Percentiles rank a stretch among this genome's conserved stretches.
These are phyloP conservation scores for Pedicia rivosa DNA, from an alignment of 2,888 invertebrate species.

Conservation along the genomic window DNA sequence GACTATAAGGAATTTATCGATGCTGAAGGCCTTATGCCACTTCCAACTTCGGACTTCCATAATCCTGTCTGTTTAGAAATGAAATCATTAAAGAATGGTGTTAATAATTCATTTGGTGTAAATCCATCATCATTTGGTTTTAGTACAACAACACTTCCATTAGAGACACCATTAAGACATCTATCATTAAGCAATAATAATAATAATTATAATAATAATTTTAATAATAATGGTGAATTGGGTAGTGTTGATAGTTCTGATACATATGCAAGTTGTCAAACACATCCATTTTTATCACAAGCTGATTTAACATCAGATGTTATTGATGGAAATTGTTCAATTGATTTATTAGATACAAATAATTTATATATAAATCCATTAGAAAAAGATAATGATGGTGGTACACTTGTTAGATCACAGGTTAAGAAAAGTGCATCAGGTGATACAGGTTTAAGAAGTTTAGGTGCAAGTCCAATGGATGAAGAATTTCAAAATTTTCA, in stretches of 20 bases:
- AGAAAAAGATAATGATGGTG: constrained; percentile 36
- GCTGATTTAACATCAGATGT: constrained; percentile 48
- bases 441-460: constrained; percentile 52
- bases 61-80: constrained; percentile 71
- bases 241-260: constrained; percentile 65
- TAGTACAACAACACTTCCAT: constrained; percentile 27
- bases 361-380: constrained; percentile 80
- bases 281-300: constrained; percentile 85
- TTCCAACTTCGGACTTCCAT: constrained; percentile 69
- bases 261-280: constrained; percentile 92
- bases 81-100: constrained; percentile 36
- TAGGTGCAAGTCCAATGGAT: constrained; percentile 41
- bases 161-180: constrained; percentile 23
- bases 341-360: constrained; percentile 45
- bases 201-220: constrained; percentile 21
- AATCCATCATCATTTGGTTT: constrained; percentile 14
- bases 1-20: constrained; percentile 84
- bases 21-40: constrained; percentile 76
- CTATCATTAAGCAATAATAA: constrained; percentile 19
- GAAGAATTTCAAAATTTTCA: constrained; percentile 37
- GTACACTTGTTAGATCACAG: constrained; percentile 23
- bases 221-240: constrained; percentile 33
- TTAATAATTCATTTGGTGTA: constrained; percentile 17
- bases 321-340: constrained; percentile 22
- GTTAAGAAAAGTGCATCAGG: constrained; percentile 71